These are phyloP conservation scores for Atractosteus spatula DNA, from an alignment of 2,113 vertebrate genomes.

Conservation along the genomic window DNA sequence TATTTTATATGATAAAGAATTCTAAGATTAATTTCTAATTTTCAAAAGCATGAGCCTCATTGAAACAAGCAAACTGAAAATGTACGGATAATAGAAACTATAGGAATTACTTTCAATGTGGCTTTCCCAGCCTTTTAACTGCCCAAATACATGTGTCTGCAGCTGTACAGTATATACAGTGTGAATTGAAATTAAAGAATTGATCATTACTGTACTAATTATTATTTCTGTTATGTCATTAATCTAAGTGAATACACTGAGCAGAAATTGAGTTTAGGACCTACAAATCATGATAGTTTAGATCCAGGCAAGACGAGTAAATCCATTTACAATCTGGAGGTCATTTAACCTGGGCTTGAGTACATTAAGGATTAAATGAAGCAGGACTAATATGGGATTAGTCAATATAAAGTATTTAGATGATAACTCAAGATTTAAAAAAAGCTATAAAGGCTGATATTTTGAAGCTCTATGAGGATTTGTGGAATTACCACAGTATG, in stretches of 20 bases:
- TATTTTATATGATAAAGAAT: conserved; percentile 23
- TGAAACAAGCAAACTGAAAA: too few species aligned
- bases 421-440: conserved; percentile 4
- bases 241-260: background rate
- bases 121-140: too few species aligned
- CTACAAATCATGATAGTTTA: background rate
- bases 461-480: conserved; percentile 10
- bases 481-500: conserved; percentile 11
- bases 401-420: conserved; percentile 11
- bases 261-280: background rate
- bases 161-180: too few species aligned
- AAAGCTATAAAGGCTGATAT: background rate
- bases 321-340: conserved; percentile 16
- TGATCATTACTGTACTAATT: too few species aligned
- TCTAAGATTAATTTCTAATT: too few species aligned
- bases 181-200: too few species aligned
- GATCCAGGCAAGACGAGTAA: background rate
- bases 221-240: too few species aligned
- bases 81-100: too few species aligned
- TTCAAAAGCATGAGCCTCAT: too few species aligned
- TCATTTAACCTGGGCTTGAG: background rate
- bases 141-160: too few species aligned
- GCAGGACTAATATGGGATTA: conserved; percentile 4
- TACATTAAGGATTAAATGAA: conserved; percentile 14
- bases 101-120: too few species aligned